Base-by-base conservation (phyloP, 1,140 invertebrate species). In the Pomacea maculata region DNA sequence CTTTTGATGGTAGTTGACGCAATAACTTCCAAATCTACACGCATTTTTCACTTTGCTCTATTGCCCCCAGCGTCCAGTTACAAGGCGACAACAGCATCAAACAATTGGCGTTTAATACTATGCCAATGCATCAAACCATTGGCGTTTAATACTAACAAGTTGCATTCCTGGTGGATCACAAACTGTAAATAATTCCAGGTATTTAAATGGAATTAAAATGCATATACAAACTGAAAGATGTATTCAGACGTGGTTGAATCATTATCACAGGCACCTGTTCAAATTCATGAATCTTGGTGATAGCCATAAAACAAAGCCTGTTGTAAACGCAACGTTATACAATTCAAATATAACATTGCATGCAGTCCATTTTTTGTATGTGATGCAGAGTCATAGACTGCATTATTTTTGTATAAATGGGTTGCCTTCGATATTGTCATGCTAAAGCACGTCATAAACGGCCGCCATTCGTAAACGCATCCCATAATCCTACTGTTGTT, bases 1-100 rank as follows among this genome's bases (percentile, higher is more conserved):
- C 90, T 85, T 77, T 89, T 91, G 52, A 92, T 92, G 72, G 79
- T 85, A 19, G 89, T 88, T 12, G 88, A 89, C 45, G 88, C 87
- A 57, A 91, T 78, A 7, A 91, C 87, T 65, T 92, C 89, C 1
- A 91, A 74, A 29, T 87, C 82, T 15, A 91, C 67, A 85, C 89
- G 90, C 90, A 91, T 91, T 54, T 17, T 78, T 73, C 89, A 91
- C 90, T 54, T 17, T 75, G 73, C 1, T 61, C 15, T 61, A 11
- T 17, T 11, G 7, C 68, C 21, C 68, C 11, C 11, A 29, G 21
- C 21, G 9, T 70, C 21, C 68, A 29, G n/a, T 70, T 10, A 21
- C 34, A 29, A 12, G 21, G 11, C 21, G n/a, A 70, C n/a, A 29
- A 21, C 12, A 70, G 12, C 68, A 70, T 70, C 68, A 29, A 70